Evolutionary conservation across 2,888 invertebrate species (phyloP).

Genomic region (Aspidapion aeneum): DNA sequence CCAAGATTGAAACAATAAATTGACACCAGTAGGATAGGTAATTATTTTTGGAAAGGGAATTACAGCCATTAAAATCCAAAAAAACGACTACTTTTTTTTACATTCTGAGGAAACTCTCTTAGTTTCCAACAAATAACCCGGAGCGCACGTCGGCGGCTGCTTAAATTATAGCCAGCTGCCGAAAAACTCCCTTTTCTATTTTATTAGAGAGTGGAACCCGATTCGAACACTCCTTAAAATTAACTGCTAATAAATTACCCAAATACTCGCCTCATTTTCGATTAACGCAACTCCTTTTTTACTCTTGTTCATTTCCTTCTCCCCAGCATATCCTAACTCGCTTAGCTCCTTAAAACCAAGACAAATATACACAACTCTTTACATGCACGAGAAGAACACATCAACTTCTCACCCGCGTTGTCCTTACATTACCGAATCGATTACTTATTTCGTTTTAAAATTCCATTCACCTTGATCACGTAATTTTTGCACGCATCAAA

Average conservation of each 20-base stretch:
- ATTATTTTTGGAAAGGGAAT: too few relatives aligned
- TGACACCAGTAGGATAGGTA: too few relatives aligned
- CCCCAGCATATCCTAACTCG: neutral
- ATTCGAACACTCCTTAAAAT: slow-evolving; percentile 48
- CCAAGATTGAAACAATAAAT: too few relatives aligned
- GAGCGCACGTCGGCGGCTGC: neutral
- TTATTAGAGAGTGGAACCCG: neutral
- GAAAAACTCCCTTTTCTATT: neutral
- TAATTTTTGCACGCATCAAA: neutral
- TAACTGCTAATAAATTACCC: slow-evolving; percentile 47
- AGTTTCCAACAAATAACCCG: neutral
- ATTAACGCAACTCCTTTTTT: slow-evolving; percentile 40
- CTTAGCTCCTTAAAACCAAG: too few relatives aligned
- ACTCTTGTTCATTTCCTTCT: slow-evolving; percentile 18
- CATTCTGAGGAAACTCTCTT: too few relatives aligned
- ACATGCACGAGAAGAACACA: neutral
- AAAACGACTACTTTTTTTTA: too few relatives aligned
- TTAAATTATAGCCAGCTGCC: neutral
- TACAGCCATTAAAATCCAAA: too few relatives aligned
- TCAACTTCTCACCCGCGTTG: neutral
- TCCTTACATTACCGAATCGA: too few relatives aligned
- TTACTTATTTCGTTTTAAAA: neutral
- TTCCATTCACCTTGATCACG: neutral
- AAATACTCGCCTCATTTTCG: slow-evolving; percentile 32
- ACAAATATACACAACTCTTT: neutral